Evolutionary conservation across 2,888 invertebrate species (phyloP).

Genomic region (Caenorhabditis sinica): DNA sequence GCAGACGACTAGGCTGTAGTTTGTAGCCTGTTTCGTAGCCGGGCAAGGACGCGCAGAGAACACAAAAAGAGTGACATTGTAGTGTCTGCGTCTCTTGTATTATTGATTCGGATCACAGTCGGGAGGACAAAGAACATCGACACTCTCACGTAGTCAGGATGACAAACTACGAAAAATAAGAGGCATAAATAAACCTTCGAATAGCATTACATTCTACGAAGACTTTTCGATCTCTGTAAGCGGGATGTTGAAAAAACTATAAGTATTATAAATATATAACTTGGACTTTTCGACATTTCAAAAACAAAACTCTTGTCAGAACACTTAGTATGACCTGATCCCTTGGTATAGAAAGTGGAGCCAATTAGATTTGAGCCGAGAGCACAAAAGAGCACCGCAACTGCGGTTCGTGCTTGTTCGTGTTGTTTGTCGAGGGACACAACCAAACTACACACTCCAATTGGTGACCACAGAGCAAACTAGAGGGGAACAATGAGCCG

Average conservation of each 20-base stretch:
- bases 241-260: no score
- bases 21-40: constrained; percentile 55
- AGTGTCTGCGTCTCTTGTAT: constrained; percentile 49
- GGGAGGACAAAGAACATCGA: background rate
- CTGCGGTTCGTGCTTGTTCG: background rate
- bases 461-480: background rate
- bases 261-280: no score
- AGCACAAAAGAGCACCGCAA: background rate
- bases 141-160: constrained; percentile 5
- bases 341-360: background rate
- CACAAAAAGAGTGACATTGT: constrained; percentile 20
- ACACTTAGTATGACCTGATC: no score
- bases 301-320: no score
- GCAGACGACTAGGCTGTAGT: constrained; percentile 49
- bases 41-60: background rate
- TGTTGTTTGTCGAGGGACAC: background rate
- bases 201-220: background rate
- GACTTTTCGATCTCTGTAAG: background rate
- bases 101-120: constrained; percentile 25
- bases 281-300: no score
- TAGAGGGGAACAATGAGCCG: background rate
- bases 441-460: background rate
- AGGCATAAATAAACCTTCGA: background rate
- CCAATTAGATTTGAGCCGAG: background rate
- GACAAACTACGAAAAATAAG: background rate